Evolutionary conservation across 2,113 vertebrate species (phyloP), one percentile per base, ranked within the genome.

Genomic region (Craseonycteris thonglongyai): DNA sequence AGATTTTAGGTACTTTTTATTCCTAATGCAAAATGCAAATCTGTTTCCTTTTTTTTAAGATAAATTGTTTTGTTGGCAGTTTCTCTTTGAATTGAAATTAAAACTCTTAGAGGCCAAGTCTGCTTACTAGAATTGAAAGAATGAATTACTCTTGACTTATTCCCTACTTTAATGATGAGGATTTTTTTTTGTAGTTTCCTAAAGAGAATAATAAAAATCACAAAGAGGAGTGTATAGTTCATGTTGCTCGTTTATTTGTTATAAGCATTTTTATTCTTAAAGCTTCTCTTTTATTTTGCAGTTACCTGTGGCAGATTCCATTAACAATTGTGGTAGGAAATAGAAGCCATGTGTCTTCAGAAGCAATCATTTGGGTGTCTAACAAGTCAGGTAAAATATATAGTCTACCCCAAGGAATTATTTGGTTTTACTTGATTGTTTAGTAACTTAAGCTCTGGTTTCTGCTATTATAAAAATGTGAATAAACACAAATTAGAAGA

Each of bases 341-440:
- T 97, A 97, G 98, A 90, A 99, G 98, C 96, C 96, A 98, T 90
- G 98, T 99, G 95, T 98, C 99, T 96, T 96, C 98, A 95, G 99
- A 99, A 98, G 98, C 98, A 97, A 99, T 99, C 98, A 99, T 99
- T 98, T 99, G 99, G 99, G 99, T 99, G 98, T 99, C 99, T 98
- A 99, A 99, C 98, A 99, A 98, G 98, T 99, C 99, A 99, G 99
- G 99, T 99, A 99, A 99, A 98, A 97, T 72, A 97, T 96, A 98
- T 97, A 97, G 98, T 98, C 96, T 97, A 89, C 86, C 95, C 96
- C 8, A 90, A 97, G 96, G 93, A 95, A 98, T 96, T 94, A 95
- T 97, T 97, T 98, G 94, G 94, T 95, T 96, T 88, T 91, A 94
- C 81, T 63, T 98, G 97, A 98, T 97, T 97, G 91, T 97, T 97